Evolutionary conservation across 2,113 vertebrate species (phyloP), one percentile per base, ranked within the genome.

Genomic region (Gyps fulvus): DNA sequence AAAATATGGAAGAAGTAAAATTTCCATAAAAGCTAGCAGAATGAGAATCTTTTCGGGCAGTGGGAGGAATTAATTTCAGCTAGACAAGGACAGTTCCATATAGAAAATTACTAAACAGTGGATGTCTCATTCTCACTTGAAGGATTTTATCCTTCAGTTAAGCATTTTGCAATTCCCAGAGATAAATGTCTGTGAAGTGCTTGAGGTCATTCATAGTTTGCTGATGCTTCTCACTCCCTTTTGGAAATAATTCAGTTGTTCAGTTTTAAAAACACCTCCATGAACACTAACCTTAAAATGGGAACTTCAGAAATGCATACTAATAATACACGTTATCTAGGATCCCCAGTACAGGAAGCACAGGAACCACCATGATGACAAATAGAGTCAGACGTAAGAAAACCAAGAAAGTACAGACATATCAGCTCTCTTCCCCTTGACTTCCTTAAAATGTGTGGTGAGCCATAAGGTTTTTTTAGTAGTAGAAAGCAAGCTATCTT

Each of bases 61-160:
- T 92, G 72, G 38, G 50, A 95, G 43, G 76, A 92, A 71, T 78
- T 90, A 32, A 92, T 91, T 92, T 96, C 65, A 87, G 43, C 32
- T 82, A 57, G 31, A 57, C 38, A 72, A 72, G 61, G 49, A 86
- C 54, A 86, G 62, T 85, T 94, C 47, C 11, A 10, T 87, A 11
- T 7, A 38, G 66, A 82, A 92, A 65, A 89, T 69, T 55, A 54
- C 34, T 61, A 2, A 89, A 32, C 8, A 71, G n/a, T 76, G 49
- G 13, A 63, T 71, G 65, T 72, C 21, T 81, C 18, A n/a, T 77
- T 94, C 25, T 79, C 49, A 82, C 31, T 82, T 71, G 36, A 74
- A 79, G 47, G 19, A 70, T 89, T 88, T 84, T 79, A 32, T 63
- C 61, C 45, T 78, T 92, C 29, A 57, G 54, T 89, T 91, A 72